Evolutionary conservation across 23 tunicate species (phyloP), one percentile per base, ranked within the genome.

Genomic region (Halocynthia roretzi): DNA sequence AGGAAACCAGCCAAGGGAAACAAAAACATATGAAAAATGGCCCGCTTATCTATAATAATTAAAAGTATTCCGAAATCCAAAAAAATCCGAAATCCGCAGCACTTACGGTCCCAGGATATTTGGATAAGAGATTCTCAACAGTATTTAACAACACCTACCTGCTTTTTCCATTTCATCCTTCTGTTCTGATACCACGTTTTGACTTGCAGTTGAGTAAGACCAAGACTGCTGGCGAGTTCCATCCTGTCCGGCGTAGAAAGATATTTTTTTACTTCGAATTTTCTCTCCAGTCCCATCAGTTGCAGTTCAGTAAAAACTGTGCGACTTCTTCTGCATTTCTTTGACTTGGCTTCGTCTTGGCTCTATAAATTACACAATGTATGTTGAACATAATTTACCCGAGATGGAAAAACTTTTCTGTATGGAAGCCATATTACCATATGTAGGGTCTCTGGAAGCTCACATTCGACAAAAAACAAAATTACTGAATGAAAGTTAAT

Each of bases 131-230:
- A 31, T 31, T 31, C 44, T 31, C 4, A 31, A 31, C 44, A 0
- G 44, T 31, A 31, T 31, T 31, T 31, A 31, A 31, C 44, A 31
- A 31, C 44, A 31, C 44, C 44, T 1, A 89, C 96, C 87, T 93
- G 98, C 66, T 93, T 93, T 52, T 93, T 93, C 98, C 98, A 93
- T 60, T 93, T 93, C 98, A 93, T 93, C 63, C 98, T 76, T 54
- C 98, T 61, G 81, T 93, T 93, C 62, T 93, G 98, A 66, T 93
- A 93, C 98, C 98, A 93, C 51, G 98, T 93, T 80, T 93, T 93
- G 6, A 93, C 98, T 81, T 93, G 98, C 10, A 93, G 82, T 56
- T 93, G 98, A 44, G 94, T 80, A 4, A 93, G 79, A 5, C 98
- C 98, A 23, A 93, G 75, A 52, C 81, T 56, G 22, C 85, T 86